Percentiles rank a stretch among this genome's conserved stretches.
Conservation (phyloP, 1,140 invertebrate species). For the Atta texana region DNA sequence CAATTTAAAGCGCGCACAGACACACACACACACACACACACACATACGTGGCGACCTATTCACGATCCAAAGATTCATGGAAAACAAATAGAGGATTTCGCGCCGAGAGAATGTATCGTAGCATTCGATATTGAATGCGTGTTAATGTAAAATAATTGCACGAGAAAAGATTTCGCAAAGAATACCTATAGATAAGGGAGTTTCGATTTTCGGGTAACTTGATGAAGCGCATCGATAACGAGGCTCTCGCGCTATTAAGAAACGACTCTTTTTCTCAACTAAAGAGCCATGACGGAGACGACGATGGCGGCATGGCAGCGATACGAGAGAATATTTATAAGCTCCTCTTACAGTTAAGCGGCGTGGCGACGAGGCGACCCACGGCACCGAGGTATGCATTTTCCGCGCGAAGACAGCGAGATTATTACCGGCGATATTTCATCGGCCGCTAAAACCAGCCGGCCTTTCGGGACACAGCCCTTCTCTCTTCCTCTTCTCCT, state of each 20-base stretch:
- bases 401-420: conserved; percentile 63
- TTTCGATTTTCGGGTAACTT: not conserved
- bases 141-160: not conserved
- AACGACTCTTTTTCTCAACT: not conserved
- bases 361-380: conserved; percentile 20
- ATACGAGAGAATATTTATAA: conserved; percentile 65
- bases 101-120: not conserved
- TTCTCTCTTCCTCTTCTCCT: too few relatives aligned
- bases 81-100: not conserved
- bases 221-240: not conserved
- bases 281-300: not conserved
- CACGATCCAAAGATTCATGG: not conserved
- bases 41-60: not conserved
- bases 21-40: not conserved
- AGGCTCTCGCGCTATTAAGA: not conserved
- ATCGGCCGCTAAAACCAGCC: conserved; percentile 55
- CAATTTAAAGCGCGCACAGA: not conserved
- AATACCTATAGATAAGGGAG: not conserved
- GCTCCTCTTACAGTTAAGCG: conserved; percentile 32
- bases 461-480: conserved; percentile 37
- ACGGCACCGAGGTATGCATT: conserved; percentile 52
- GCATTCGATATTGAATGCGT: not conserved
- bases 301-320: not conserved
- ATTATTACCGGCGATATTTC: conserved; percentile 67
- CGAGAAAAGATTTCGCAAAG: not conserved